Evolutionary conservation across 2,888 invertebrate species (phyloP), one percentile per base, ranked within the genome.

Genomic region (Phengaris arion): DNA sequence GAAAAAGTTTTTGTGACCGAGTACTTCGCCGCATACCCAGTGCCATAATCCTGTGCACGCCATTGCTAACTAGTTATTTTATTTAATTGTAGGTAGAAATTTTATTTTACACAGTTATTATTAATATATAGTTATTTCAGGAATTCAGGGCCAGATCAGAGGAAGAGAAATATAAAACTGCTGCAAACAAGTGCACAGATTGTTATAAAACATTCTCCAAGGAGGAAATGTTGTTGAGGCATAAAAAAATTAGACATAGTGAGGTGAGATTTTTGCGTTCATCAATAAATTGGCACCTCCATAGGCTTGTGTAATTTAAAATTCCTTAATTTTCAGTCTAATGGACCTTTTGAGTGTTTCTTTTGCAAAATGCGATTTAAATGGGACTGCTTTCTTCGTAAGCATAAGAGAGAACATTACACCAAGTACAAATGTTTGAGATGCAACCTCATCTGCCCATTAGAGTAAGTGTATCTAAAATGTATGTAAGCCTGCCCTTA

Each of bases 161-260:
- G 6, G 83, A 87, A 79, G 77, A 82, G 1, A 88, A 87, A 77
- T 90, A 90, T 82, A 73, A 85, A 72, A 79, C 83, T 9, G 87
- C 90, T 0, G 79, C 83, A 0, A 89, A 81, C 77, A 90, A 91
- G 79, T 93, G 93, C 79, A 81, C 80, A 0, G 85, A 89, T 69
- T 93, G 93, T 77, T 88, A 87, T 68, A 91, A 88, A 79, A 86
- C 89, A 0, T 93, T 92, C 76, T 90, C 91, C 0, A 91, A 89
- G 76, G 85, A 86, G 59, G 86, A 89, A 51, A 92, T 91, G 83
- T 77, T 90, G 12, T 82, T 84, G 9, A 82, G 92, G 68, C 93
- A 93, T 80, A 80, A 79, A 1, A 82, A 84, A 54, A 79, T 88
- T 35, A 83, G 88, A 54, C 92, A 93, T 80, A 83, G 82, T 81